Evolutionary conservation across 2,797 vertebrate genomes (phyloP), one percentile per base, ranked within the genome.

Genomic region (Sebastes nivosus): DNA sequence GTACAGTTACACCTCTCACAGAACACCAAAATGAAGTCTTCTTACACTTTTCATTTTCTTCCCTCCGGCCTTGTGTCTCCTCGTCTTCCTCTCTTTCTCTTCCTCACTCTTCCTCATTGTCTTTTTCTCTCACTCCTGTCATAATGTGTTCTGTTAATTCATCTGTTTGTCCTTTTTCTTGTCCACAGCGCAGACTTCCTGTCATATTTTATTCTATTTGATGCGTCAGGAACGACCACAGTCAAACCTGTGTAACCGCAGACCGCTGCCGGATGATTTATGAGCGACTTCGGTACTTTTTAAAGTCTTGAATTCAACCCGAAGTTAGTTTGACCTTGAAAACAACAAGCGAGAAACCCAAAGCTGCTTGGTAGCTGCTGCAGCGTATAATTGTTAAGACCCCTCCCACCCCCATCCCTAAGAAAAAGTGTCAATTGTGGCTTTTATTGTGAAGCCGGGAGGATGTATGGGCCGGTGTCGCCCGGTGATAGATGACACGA

Each of bases 401-500:
- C 20, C 25, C 25, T 6, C 2, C 32, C 32, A 8, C 36, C 13
- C 36, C 25, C 6, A 12, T 38, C 36, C 36, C 36, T 38, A 36
- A 66, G 65, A 72, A 72, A 82, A 72, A 82, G 73, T 86, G 91
- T 90, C 89, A 88, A 86, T 91, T 81, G 89, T 77, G 52, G 83
- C 85, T 92, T 88, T 93, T 89, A 90, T 88, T 89, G 86, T 88
- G 86, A 84, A 85, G 80, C 61, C 4, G 63, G 73, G 79, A 88
- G 80, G 89, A 93, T 91, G 82, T 82, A 90, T 86, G 86, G 71
- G 79, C 67, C 30, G 16, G 46, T 24, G 81, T 65, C 63, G 22
- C 50, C 2, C n/a, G 1, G 68, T 94, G 92, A 94, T 91, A 54
- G 89, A 94, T 93, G 87, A 75, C 86, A 82, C 59, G 77, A 88